Base-by-base conservation (phyloP, 2,888 invertebrate species). In the Cephus runcator region DNA sequence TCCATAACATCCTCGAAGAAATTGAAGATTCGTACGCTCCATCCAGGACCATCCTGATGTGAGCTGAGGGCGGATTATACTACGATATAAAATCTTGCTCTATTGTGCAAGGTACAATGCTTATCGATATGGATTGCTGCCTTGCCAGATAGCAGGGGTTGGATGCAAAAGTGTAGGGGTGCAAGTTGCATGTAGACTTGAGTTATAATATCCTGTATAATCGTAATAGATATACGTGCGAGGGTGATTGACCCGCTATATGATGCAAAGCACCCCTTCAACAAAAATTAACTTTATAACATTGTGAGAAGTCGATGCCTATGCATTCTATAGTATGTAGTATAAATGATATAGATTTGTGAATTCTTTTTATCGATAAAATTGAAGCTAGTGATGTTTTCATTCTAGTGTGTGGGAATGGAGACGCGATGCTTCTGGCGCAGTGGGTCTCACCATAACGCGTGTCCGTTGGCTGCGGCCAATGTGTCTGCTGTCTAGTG, bases 51-150 rank as follows among this genome's bases (percentile, higher is more conserved):
- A 23, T 23, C 56, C 56, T 23, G 56, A 56, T 56, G 56, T 0
- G 23, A 56, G 23, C 23, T 0, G 56, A 56, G 56, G 56, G 56
- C 56, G 23, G 56, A 56, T 56, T 56, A 56, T 56, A 56, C 56
- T 23, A 56, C 33, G 81, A 80, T 81, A 82, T 81, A 86, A 85
- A 86, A 85, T 86, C 85, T 85, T 84, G 84, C 79, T 23, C 85
- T 83, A 85, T 86, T 85, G 85, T 85, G 80, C 56, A 56, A 56
- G 56, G 81, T 80, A 84, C 84, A 85, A 85, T 83, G 85, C 83
- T 85, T 85, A 86, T 86, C 86, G 84, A 85, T 83, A 80, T 83
- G 82, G 85, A 86, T 86, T 85, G 84, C 82, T 31, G 71, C 71
- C n/a, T 31, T 3, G 71, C 68, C 40, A 77, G 77, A 77, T 73